Base-by-base conservation (phyloP, 2,888 invertebrate genomes). In the Sialis lutaria region DNA sequence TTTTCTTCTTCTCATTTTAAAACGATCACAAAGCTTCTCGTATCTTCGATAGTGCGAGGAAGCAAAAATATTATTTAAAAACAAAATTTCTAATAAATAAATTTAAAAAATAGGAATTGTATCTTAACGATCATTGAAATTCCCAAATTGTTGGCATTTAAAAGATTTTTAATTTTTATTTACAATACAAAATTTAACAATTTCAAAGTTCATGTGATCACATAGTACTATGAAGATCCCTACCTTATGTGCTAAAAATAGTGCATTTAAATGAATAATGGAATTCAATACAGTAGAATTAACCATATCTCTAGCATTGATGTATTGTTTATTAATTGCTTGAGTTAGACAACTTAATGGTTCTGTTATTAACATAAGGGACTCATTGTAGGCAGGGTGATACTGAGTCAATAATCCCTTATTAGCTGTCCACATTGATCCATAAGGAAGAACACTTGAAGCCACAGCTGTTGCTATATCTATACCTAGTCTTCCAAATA, bases 401-500 rank as follows among this genome's bases (percentile, higher is more conserved):
- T 59, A 61, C 0, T 56, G 55, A 1, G 64, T 60, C 44, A 69
- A 56, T 12, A 70, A 55, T 48, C 69, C 70, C 46, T 59, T 61
- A 30, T 64, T 61, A 8, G 61, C 56, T 35, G 65, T 62, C 59
- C 65, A 64, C 12, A 58, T 54, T 53, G 62, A 62, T 13, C 56
- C 57, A 48, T 56, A 63, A 0, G 68, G 66, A 30, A 67, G 60
- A 47, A 72, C 59, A 32, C 67, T 62, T 6, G 64, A 62, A 3
- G 69, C 56, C 13, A 73, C 57, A 2, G 69, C 69, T 46, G 63
- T 56, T 2, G 67, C 65, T 34, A 74, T 60, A 55, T 68, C 65
- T 35, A 66, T 60, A 8, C 70, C 71, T 22, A 72, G 50, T 44
- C 67, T 57, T 30, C 72, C 73, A 56, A 68, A 72, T 41, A 70